These are phyloP conservation scores for Dendronephthya gigantea DNA, from an alignment of 64 coral and sea anemone genomes.

Conservation along the genomic window DNA sequence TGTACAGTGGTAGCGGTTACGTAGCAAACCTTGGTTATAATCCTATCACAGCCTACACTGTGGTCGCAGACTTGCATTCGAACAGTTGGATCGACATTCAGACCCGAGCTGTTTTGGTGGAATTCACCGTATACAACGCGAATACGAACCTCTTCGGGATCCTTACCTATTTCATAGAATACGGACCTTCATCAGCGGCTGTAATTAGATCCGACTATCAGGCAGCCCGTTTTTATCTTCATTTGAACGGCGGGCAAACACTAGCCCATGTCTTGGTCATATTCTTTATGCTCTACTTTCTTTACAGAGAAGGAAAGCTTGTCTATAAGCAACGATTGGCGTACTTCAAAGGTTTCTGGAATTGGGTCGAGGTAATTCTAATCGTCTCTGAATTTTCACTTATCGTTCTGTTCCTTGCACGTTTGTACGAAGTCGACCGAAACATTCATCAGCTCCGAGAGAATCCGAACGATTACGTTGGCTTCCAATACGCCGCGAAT, in stretches of 20 bases:
- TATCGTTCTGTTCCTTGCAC: constrained; percentile 48
- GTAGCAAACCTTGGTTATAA: constrained; percentile 76
- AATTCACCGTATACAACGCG: too few relatives aligned
- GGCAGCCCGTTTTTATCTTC: constrained; percentile 47
- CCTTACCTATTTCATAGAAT: constrained; percentile 69
- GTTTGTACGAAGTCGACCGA: constrained; percentile 54
- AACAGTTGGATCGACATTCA: constrained; percentile 57
- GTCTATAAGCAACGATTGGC: constrained; percentile 46
- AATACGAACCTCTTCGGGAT: constrained; percentile 61
- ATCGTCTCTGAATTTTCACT: constrained; percentile 60
- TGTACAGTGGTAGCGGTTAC: constrained; percentile 72
- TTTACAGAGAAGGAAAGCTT: constrained; percentile 71
- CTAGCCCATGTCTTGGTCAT: constrained; percentile 9
- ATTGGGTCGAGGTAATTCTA: constrained; percentile 77
- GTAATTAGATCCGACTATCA: constrained; percentile 47
- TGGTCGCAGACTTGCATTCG: constrained; percentile 76
- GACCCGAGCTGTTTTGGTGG: constrained; percentile 33
- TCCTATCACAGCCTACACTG: constrained; percentile 57
- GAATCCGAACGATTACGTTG: constrained; percentile 78
- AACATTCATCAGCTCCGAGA: constrained; percentile 52
- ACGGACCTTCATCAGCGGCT: constrained; percentile 55
- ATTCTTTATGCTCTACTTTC: constrained; percentile 71
- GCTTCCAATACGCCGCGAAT: constrained; percentile 76
- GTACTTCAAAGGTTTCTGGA: constrained; percentile 89
- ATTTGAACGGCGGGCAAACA: neutral